phyloP scores from a whole-genome alignment of 1,140 invertebrate genomes.

The Pseudomyrmex pallidus region DNA sequence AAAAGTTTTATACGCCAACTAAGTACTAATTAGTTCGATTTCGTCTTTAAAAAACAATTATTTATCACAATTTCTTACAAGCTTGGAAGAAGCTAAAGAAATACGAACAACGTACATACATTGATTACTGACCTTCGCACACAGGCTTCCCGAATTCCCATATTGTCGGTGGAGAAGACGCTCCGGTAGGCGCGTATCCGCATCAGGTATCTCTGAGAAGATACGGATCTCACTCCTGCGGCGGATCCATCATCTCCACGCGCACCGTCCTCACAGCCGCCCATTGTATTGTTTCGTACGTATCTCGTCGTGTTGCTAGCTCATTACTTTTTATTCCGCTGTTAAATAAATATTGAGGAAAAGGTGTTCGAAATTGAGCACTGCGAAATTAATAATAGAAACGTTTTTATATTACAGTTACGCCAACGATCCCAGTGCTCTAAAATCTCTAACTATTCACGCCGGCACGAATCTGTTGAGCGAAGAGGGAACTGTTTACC shows the following conservation, averaged over 20 bases:
- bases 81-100: not conserved
- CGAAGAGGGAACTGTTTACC: conserved; percentile 72
- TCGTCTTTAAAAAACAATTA: not conserved
- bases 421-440: accelerated
- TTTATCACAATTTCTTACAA: not conserved
- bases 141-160: conserved; percentile 28
- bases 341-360: not conserved
- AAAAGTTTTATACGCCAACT: not conserved
- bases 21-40: too few relatives aligned
- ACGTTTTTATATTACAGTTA: not conserved
- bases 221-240: conserved; percentile 84
- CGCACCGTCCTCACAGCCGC: conserved; percentile 86
- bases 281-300: conserved; percentile 83
- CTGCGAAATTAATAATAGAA: not conserved
- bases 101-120: not conserved
- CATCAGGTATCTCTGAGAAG: conserved; percentile 83
- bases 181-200: conserved; percentile 79
- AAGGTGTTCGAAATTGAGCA: not conserved
- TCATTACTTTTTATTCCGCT: not conserved
- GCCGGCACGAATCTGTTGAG: conserved; percentile 74
- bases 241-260: conserved; percentile 85
- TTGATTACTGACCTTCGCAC: not conserved
- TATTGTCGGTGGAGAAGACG: conserved; percentile 74
- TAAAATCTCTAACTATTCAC: conserved; percentile 56
- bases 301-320: not conserved